Conservation (phyloP, 2,888 invertebrate genomes). For the Ceraclea dissimilis region DNA sequence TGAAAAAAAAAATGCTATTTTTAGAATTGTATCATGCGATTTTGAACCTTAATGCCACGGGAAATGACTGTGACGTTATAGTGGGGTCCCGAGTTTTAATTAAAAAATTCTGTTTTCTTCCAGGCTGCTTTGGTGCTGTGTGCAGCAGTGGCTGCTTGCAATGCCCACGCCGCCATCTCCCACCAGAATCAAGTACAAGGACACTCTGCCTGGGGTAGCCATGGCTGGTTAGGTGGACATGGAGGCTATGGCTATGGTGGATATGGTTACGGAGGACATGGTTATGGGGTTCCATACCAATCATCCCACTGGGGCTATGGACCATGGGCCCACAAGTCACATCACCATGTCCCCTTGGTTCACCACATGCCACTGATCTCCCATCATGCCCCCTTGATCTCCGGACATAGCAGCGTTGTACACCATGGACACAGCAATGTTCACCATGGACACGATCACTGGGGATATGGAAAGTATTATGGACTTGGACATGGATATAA, state of each 20-base stretch:
- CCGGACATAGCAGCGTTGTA: neutral
- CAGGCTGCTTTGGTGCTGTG: slow-evolving; percentile 8
- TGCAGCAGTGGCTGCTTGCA: slow-evolving; percentile 4
- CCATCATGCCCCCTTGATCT: neutral
- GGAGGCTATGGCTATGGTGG: slow-evolving; percentile 5
- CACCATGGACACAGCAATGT: neutral
- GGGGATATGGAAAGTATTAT: neutral
- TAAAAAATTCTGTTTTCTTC: no score
- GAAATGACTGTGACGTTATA: no score
- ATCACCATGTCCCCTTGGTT: neutral
- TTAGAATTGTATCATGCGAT: no score
- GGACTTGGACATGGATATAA: neutral
- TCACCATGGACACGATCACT: neutral
- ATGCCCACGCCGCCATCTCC: slow-evolving; percentile 13
- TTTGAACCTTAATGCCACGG: no score
- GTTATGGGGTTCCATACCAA: neutral
- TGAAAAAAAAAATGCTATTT: no score
- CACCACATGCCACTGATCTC: neutral
- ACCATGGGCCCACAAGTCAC: neutral
- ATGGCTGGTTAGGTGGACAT: slow-evolving; percentile 3
- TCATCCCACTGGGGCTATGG: neutral
- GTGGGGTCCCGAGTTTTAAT: no score
- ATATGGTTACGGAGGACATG: slow-evolving; percentile 3
- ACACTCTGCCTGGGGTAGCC: neutral
- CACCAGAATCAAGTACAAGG: slow-evolving; percentile 12